Evolutionary conservation across 2,888 invertebrate species (phyloP).

Genomic region (Linnaemya tessellans): DNA sequence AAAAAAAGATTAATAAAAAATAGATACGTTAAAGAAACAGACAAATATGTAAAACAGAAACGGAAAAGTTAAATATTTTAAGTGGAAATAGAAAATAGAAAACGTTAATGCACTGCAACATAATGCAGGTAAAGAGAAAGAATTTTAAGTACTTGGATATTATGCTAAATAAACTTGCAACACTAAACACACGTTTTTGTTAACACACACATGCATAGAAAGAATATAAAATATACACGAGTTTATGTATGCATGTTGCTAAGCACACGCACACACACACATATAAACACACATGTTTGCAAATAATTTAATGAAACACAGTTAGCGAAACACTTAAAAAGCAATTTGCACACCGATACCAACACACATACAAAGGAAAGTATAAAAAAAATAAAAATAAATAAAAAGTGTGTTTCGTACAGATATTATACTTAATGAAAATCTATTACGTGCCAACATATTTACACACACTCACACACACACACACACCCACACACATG

Average conservation of each 20-base stretch:
- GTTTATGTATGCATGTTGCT: neutral
- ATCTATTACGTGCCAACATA: neutral
- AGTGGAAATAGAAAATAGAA: neutral
- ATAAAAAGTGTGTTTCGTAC: neutral
- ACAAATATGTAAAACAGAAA: slow-evolving; percentile 26
- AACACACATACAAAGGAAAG: slow-evolving; percentile 9
- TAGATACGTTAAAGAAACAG: neutral
- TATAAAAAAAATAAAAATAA: neutral
- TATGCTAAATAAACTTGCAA: slow-evolving; percentile 63
- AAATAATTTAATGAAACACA: slow-evolving; percentile 40
- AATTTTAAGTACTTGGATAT: slow-evolving; percentile 61
- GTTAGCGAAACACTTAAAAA: slow-evolving; percentile 69
- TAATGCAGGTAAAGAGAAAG: slow-evolving; percentile 52
- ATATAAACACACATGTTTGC: neutral
- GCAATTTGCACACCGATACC: slow-evolving; percentile 63
- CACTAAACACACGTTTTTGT: slow-evolving; percentile 53
- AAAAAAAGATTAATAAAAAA: neutral
- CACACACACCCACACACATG: neutral
- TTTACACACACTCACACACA: too few relatives aligned
- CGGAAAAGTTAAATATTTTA: slow-evolving; percentile 22
- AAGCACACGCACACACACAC: neutral
- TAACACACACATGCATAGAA: neutral
- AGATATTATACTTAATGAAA: neutral
- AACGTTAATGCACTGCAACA: slow-evolving; percentile 58
- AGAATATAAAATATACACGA: neutral